Evolutionary conservation across 2,888 invertebrate species (phyloP), one percentile per base, ranked within the genome.

Genomic region (Eurytoma adleriae): DNA sequence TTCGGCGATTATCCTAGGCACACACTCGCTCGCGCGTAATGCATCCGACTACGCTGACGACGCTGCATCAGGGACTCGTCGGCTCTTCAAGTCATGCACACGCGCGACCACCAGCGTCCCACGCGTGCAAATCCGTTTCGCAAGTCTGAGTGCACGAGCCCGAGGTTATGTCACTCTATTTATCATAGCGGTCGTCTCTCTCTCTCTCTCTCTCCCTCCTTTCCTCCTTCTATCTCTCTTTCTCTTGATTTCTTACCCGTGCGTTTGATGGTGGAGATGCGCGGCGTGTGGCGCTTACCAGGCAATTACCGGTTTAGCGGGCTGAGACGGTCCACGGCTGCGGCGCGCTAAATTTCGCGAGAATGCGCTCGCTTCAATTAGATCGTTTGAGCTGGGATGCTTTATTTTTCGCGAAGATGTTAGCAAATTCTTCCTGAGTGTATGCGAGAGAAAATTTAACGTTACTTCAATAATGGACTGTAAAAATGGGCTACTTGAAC

Each of bases 91-190:
- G 64, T 56, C 40, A 40, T 40, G 40, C 40, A 66, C 67, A 72
- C 52, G 54, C 64, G 59, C 71, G 75, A 74, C 72, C 61, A 77
- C 76, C 75, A 72, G 82, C 90, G 86, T 88, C 90, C 89, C 89
- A 90, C 90, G 88, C 89, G 88, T 88, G 87, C 88, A 89, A 90
- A 90, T 90, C 90, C 88, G 88, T 90, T 89, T 90, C 88, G 89
- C 88, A 88, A 90, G 89, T 89, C 40, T 40, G 40, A 86, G 86
- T 86, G 86, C 85, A 85, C 85, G 86, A 81, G 74, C 72, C 79
- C 84, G 84, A 84, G 85, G 84, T 87, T 88, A 88, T 87, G 86
- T 87, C 87, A 86, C 84, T 74, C 67, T 70, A 67, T 62, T 68
- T 77, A 56, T 80, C 79, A 52, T 74, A 54, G 67, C 70, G 52